These are phyloP conservation scores for Nymphicus hollandicus DNA, from an alignment of 2,113 vertebrate species.

Conservation along the genomic window DNA sequence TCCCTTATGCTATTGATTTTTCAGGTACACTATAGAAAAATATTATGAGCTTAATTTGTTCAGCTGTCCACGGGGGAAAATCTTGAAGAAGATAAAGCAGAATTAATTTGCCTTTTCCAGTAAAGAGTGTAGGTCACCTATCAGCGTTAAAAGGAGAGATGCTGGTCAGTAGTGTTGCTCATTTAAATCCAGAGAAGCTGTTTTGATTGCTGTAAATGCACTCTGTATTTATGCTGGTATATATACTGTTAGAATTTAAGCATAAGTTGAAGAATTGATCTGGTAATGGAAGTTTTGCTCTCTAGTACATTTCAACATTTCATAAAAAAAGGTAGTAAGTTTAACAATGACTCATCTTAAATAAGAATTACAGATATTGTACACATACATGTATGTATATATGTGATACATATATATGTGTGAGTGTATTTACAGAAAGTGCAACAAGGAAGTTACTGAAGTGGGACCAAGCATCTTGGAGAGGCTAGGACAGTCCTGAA, in stretches of 20 bases:
- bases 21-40: neutral
- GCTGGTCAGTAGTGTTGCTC: neutral
- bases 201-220: neutral
- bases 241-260: neutral
- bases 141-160: neutral
- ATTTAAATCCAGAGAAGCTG: neutral
- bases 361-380: neutral
- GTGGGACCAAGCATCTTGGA: neutral
- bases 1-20: conserved; percentile 45
- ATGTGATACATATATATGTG: neutral
- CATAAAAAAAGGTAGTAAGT: neutral
- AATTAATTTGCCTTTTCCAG: neutral
- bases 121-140: neutral
- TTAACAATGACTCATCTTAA: neutral
- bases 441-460: neutral
- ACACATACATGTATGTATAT: neutral
- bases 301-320: neutral
- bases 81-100: neutral
- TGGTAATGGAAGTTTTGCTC: neutral
- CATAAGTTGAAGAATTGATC: neutral
- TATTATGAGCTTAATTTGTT: conserved; percentile 11
- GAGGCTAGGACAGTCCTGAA: neutral
- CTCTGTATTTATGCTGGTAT: neutral
- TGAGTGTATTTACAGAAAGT: neutral
- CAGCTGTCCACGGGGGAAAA: neutral